Base-by-base conservation (phyloP, 2,797 vertebrate species). In the Diglossa cyanea region DNA sequence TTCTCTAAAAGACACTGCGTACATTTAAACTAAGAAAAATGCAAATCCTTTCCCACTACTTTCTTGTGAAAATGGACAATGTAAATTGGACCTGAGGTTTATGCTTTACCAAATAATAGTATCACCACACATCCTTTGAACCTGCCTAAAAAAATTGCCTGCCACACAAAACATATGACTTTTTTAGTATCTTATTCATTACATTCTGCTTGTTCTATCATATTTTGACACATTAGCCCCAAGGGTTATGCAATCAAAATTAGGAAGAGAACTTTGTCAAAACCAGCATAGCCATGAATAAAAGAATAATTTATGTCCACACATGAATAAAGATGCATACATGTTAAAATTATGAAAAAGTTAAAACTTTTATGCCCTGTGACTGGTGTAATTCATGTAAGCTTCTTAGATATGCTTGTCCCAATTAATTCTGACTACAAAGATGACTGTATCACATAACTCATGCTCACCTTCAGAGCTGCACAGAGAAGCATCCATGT, bases 201-300 rank as follows among this genome's bases (percentile, higher is more conserved):
- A 92, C 55, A 90, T 65, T 60, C 84, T 90, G 84, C 86, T 95
- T 90, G 70, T 79, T 67, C 86, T 94, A 87, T 92, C 91, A 35
- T 89, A 95, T 94, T 96, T 96, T 96, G 94, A 96, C 78, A 78
- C 9, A 40, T 63, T 57, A 88, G 78, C 63, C 92, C 76, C 93
- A 90, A 93, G 91, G 76, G 84, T 93, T 68, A 77, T 1, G 13
- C 76, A 94, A 90, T 74, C 68, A 95, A 96, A 97, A 97, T 93
- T 84, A 95, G 78, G 90, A 91, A 68, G 25, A 91, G 58, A 89
- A 95, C 78, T 89, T 83, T 91, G 94, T 70, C 88, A 95, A 96
- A 97, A 90, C n/a, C 86, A 91, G 82, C 65, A 91, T 39, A 78
- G 13, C 57, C 67, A 21, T 30, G 25, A 61, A 55, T 47, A 11